Conservation (phyloP, 1,140 invertebrate species). For the Rhagoletis zephyria region DNA sequence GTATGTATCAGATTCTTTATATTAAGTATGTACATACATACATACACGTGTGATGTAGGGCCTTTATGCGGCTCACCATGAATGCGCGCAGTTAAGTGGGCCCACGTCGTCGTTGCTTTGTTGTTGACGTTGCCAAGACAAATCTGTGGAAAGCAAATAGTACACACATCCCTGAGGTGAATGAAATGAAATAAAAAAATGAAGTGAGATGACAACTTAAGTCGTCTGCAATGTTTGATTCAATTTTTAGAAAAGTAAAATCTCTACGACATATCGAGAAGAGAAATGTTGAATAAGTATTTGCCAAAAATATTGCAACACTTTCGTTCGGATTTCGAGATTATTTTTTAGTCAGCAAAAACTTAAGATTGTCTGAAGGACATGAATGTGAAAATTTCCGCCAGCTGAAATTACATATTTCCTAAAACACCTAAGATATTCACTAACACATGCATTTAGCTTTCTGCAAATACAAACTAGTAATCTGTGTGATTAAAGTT, state of each 20-base stretch:
- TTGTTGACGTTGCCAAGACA: conserved; percentile 48
- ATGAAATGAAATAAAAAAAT: conserved; percentile 11
- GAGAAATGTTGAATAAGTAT: background rate
- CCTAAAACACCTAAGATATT: too few relatives aligned
- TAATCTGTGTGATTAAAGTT: too few relatives aligned
- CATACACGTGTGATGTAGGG: background rate
- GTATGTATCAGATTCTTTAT: background rate
- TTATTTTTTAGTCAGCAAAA: background rate
- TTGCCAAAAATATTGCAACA: background rate
- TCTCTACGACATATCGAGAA: background rate
- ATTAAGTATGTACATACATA: background rate
- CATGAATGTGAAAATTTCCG: background rate
- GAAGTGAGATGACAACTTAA: conserved; percentile 21
- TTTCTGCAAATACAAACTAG: too few relatives aligned
- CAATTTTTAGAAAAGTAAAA: background rate
- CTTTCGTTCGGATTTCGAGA: background rate
- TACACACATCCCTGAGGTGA: conserved; percentile 5
- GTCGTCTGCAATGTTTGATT: background rate
- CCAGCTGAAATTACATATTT: too few relatives aligned
- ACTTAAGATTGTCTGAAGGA: background rate
- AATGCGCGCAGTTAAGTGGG: conserved; percentile 35
- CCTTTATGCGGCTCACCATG: conserved; percentile 18
- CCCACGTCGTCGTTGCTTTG: conserved; percentile 33
- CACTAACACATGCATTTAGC: too few relatives aligned
- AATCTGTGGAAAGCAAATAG: conserved; percentile 33